These are phyloP conservation scores for Dysdera silvatica DNA, from an alignment of 1,140 invertebrate species.

Conservation along the genomic window DNA sequence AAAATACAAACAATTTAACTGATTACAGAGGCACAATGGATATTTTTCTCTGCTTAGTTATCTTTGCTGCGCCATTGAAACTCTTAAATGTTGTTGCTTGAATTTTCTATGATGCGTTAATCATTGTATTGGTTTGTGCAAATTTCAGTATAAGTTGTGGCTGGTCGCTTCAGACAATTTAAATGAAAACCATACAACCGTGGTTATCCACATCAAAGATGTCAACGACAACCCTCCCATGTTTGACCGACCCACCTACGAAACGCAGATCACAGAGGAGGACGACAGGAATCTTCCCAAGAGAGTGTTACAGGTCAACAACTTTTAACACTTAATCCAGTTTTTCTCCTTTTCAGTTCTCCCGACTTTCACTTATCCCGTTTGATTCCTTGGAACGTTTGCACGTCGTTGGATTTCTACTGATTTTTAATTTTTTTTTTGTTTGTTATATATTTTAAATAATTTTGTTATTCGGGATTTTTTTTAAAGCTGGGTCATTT, in stretches of 20 bases:
- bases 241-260: conserved; percentile 86
- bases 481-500: too few relatives aligned
- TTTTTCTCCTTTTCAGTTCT: neutral
- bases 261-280: conserved; percentile 90
- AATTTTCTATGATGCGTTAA: too few relatives aligned
- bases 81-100: too few relatives aligned
- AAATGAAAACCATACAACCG: conserved; percentile 90
- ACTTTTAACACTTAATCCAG: neutral
- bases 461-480: too few relatives aligned
- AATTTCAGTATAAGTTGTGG: conserved; percentile 73
- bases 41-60: too few relatives aligned
- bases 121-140: neutral
- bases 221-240: conserved; percentile 84
- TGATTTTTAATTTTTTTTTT: conserved; percentile 12
- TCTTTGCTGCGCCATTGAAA: too few relatives aligned
- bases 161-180: conserved; percentile 89
- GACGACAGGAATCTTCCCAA: conserved; percentile 89
- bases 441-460: conserved; percentile 36
- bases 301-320: conserved; percentile 74
- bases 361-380: conserved; percentile 19
- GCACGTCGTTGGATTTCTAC: conserved; percentile 11
- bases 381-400: conserved; percentile 12
- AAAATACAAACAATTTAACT: too few relatives aligned
- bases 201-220: conserved; percentile 91
- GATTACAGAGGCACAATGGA: too few relatives aligned